Conservation (phyloP, 2,888 invertebrate species). For the Sericinus montela region DNA sequence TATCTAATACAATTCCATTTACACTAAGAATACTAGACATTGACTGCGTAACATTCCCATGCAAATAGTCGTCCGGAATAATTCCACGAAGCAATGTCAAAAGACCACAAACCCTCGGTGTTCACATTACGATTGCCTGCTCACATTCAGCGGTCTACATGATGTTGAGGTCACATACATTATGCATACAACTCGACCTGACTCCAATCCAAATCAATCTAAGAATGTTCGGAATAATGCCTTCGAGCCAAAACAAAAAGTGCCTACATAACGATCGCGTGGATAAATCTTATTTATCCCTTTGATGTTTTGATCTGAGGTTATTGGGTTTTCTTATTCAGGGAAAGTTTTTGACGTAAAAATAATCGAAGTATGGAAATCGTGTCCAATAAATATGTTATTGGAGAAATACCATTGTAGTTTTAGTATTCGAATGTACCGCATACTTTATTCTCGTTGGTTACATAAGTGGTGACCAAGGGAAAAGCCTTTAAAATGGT, state of each 20-base stretch:
- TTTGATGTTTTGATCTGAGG: conserved; percentile 8
- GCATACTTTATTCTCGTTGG: no score
- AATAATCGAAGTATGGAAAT: neutral
- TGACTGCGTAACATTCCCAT: conserved; percentile 38
- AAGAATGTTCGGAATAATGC: conserved; percentile 48
- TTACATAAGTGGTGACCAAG: no score
- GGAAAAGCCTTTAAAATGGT: no score
- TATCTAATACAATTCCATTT: conserved; percentile 3
- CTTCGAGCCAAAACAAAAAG: conserved; percentile 40
- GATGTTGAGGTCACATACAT: conserved; percentile 58
- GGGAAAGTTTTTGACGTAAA: no score
- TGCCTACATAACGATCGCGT: conserved; percentile 42
- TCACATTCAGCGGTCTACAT: conserved; percentile 39
- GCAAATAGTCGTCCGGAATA: conserved; percentile 44
- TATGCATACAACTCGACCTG: conserved; percentile 57
- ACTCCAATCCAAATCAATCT: conserved; percentile 59
- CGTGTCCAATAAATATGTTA: neutral
- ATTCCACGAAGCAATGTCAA: conserved; percentile 41
- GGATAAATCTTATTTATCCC: conserved; percentile 27
- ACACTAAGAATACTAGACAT: conserved; percentile 12
- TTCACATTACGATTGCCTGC: conserved; percentile 23
- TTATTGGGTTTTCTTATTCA: neutral
- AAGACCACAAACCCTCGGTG: conserved; percentile 22
- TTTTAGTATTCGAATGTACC: no score
- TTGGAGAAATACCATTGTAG: no score